Percentiles rank a stretch among this genome's conserved stretches.
These are phyloP conservation scores for Spongilla lacustris DNA, from an alignment of 37 sponge, comb jelly and placozoan species.

Conservation along the genomic window DNA sequence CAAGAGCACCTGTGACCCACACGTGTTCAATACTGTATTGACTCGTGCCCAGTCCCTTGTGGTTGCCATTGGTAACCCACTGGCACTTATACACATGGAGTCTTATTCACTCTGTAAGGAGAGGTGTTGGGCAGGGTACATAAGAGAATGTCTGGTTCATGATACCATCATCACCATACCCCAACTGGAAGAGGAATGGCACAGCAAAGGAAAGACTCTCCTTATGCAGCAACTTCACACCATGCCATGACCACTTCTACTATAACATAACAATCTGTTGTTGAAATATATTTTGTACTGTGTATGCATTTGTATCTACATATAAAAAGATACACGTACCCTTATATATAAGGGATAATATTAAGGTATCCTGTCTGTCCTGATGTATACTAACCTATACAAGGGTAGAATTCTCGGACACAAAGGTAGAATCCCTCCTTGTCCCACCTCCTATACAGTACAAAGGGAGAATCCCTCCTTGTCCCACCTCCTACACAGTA, in stretches of 20 bases:
- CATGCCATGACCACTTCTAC: neutral
- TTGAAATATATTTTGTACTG: too few relatives aligned
- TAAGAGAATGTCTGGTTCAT: slow-evolving; percentile 24
- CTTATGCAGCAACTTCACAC: neutral
- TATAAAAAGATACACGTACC: too few relatives aligned
- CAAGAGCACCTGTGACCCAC: slow-evolving; percentile 56
- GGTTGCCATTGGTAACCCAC: slow-evolving; percentile 75
- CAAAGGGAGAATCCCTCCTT: too few relatives aligned
- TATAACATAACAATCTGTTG: neutral
- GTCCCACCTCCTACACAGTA: too few relatives aligned
- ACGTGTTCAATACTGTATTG: slow-evolving; percentile 72
- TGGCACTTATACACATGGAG: slow-evolving; percentile 49
- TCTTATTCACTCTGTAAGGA: slow-evolving; percentile 14
- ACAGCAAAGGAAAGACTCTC: neutral
- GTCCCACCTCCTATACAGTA: too few relatives aligned
- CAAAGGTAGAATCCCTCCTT: too few relatives aligned
- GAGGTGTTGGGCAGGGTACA: slow-evolving; percentile 38
- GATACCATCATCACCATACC: neutral
- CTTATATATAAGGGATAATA: too few relatives aligned
- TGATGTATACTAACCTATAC: too few relatives aligned
- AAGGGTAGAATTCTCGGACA: too few relatives aligned
- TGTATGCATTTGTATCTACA: too few relatives aligned
- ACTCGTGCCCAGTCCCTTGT: slow-evolving; percentile 72
- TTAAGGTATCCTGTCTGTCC: too few relatives aligned
- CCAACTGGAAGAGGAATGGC: neutral